Conservation (phyloP, 2,888 invertebrate species). For the Callyntrura sp. region DNA sequence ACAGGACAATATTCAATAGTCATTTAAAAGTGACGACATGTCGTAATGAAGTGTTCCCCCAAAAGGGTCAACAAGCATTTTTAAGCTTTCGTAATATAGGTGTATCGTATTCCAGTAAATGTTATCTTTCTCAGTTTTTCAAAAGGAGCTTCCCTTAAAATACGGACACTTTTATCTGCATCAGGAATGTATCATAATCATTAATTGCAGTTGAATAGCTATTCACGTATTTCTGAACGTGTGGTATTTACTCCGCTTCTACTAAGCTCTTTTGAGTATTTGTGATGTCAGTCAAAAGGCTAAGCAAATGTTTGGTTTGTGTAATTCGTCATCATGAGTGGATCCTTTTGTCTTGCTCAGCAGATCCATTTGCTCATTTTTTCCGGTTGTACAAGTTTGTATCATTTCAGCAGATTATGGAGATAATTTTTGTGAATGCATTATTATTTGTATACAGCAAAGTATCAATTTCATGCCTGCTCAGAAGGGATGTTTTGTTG, state of each 20-base stretch:
- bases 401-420: slow-evolving; percentile 45
- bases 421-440: too few relatives aligned
- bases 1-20: neutral
- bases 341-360: slow-evolving; percentile 41
- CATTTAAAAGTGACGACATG: neutral
- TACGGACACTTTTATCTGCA: neutral
- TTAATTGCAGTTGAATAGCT: slow-evolving; percentile 16
- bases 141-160: neutral
- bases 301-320: slow-evolving; percentile 44
- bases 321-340: neutral
- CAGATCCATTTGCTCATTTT: slow-evolving; percentile 48
- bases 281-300: too few relatives aligned
- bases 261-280: too few relatives aligned
- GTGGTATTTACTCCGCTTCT: too few relatives aligned
- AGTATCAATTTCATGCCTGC: neutral
- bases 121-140: neutral
- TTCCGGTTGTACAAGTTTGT: slow-evolving; percentile 9
- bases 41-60: neutral
- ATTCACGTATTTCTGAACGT: neutral
- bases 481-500: neutral
- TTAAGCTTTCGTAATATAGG: neutral
- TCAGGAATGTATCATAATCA: slow-evolving; percentile 5
- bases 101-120: neutral
- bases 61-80: neutral
- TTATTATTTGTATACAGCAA: neutral